Conservation (phyloP, 2,888 invertebrate genomes). For the Sinentomon sp. region DNA sequence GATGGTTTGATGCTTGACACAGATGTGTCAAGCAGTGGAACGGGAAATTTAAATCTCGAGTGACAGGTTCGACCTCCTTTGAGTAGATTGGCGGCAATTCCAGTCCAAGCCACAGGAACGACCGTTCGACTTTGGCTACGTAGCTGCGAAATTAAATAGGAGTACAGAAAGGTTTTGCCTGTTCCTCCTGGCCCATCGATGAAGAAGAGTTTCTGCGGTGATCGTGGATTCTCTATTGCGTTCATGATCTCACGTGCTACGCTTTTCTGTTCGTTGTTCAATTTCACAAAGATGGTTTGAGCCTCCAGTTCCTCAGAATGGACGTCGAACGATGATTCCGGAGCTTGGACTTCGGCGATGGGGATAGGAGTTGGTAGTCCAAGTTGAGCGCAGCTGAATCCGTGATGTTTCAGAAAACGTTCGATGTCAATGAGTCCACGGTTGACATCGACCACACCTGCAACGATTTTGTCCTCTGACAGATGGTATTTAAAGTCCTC, state of each 20-base stretch:
- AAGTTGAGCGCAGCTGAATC: slow-evolving; percentile 4
- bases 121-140: slow-evolving; percentile 10
- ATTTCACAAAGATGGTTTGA: too few relatives aligned
- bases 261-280: too few relatives aligned
- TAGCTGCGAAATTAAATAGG: too few relatives aligned
- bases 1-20: slow-evolving; percentile 5
- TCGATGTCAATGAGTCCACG: slow-evolving; percentile 9
- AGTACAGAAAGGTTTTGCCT: slow-evolving; percentile 18
- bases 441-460: slow-evolving; percentile 1
- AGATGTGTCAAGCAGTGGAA: slow-evolving; percentile 6
- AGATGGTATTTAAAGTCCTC: slow-evolving; percentile 12
- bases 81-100: slow-evolving; percentile 13
- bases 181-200: slow-evolving; percentile 19
- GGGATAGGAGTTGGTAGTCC: too few relatives aligned
- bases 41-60: slow-evolving; percentile 15
- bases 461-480: slow-evolving; percentile 9
- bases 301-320: too few relatives aligned
- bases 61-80: slow-evolving; percentile 17
- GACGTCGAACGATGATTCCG: too few relatives aligned
- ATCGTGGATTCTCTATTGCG: too few relatives aligned
- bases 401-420: slow-evolving; percentile 3
- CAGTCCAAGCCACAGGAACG: slow-evolving; percentile 12
- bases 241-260: too few relatives aligned
- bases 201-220: too few relatives aligned
- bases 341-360: too few relatives aligned